Evolutionary conservation across 2,113 vertebrate species (phyloP).

Genomic region (Oxygymnocypris stewartii): DNA sequence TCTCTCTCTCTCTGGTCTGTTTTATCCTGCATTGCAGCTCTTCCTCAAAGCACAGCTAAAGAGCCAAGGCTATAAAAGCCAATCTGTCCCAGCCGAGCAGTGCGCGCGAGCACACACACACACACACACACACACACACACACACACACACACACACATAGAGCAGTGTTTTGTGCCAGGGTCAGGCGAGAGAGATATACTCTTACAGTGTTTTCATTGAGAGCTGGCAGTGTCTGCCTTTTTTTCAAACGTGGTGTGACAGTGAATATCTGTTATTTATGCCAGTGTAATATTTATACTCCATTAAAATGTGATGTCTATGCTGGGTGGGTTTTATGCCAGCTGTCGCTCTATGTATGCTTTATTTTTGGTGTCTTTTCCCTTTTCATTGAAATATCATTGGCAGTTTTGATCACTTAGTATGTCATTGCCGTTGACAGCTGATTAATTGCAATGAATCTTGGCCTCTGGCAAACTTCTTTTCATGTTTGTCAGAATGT

Average conservation of each 20-base stretch:
- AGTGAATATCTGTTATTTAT: neutral
- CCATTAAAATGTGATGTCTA: neutral
- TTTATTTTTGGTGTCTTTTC: neutral
- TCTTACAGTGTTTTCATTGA: conserved; percentile 8
- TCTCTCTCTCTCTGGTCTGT: conserved; percentile 36
- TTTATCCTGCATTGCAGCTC: conserved; percentile 68
- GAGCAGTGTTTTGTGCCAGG: neutral
- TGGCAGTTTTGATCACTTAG: neutral
- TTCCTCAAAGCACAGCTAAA: conserved; percentile 53
- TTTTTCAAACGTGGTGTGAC: neutral
- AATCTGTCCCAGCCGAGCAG: conserved; percentile 37
- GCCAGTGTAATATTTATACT: neutral
- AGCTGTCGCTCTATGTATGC: neutral
- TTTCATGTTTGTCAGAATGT: neutral
- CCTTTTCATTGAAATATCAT: neutral
- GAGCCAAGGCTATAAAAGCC: conserved; percentile 50
- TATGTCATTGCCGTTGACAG: neutral
- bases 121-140: neutral
- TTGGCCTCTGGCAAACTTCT: neutral
- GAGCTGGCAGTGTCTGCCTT: neutral
- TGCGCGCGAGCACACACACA: conserved; percentile 12
- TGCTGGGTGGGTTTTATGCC: neutral
- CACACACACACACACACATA: conserved; percentile 7
- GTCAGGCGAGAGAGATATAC: neutral
- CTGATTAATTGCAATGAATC: neutral